These are phyloP conservation scores for Enteromius fasciolatus DNA, from an alignment of 2,797 vertebrate genomes.

Conservation along the genomic window DNA sequence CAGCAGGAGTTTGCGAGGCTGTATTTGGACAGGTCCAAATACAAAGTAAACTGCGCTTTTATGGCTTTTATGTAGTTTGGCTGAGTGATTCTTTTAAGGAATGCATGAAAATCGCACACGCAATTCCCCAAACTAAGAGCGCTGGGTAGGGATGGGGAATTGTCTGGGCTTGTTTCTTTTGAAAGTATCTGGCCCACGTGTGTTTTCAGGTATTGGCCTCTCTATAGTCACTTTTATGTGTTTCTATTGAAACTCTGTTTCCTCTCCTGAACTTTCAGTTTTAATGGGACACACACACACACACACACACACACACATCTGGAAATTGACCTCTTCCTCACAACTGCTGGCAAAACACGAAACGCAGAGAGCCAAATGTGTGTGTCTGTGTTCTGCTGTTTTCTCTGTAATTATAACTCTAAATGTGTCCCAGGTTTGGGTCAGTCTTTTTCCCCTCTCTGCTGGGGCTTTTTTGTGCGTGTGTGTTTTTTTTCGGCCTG, in stretches of 20 bases:
- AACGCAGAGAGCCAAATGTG: slow-evolving; percentile 10
- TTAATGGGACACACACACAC: slow-evolving; percentile 4
- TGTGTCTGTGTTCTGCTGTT: slow-evolving; percentile 29
- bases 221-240: slow-evolving; percentile 1
- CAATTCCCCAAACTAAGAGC: background rate
- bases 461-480: background rate
- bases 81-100: slow-evolving; percentile 32
- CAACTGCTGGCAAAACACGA: slow-evolving; percentile 35
- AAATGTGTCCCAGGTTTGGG: slow-evolving; percentile 61
- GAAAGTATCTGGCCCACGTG: slow-evolving; percentile 16
- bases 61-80: slow-evolving; percentile 36
- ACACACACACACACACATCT: slow-evolving; percentile 42
- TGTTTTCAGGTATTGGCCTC: slow-evolving; percentile 28
- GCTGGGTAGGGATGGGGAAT: slow-evolving; percentile 10
- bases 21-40: background rate
- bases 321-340: slow-evolving; percentile 32
- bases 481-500: background rate
- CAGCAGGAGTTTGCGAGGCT: background rate
- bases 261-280: slow-evolving; percentile 12
- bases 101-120: slow-evolving; percentile 21
- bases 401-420: slow-evolving; percentile 68
- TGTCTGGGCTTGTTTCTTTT: slow-evolving; percentile 39
- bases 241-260: slow-evolving; percentile 24
- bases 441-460: slow-evolving; percentile 25
- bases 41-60: background rate